Conservation (phyloP, 2,797 vertebrate genomes). For the Mormyrus proboscirostris region DNA sequence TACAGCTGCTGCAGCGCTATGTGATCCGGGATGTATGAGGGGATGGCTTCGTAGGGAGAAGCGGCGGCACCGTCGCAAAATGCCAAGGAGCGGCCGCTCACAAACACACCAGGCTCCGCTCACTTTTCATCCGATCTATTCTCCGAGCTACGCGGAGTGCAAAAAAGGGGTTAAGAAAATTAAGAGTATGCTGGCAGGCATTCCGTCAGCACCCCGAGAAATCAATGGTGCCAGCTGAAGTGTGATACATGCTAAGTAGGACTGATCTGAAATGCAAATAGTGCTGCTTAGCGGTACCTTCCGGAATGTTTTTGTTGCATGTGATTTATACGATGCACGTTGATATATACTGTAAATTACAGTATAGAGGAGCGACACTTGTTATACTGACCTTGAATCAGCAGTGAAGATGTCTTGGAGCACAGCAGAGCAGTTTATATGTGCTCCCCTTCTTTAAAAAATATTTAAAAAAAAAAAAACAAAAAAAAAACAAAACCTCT, state of each 20-base stretch:
- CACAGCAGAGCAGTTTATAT: conserved; percentile 18
- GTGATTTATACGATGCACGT: conserved; percentile 37
- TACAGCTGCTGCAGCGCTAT: conserved; percentile 20
- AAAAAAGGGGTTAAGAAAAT: neutral
- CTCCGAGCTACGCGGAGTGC: neutral
- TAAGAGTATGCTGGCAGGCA: neutral
- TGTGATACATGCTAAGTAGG: conserved; percentile 48
- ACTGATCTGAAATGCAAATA: conserved; percentile 34
- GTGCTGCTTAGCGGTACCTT: conserved; percentile 15
- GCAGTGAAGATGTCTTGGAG: conserved; percentile 30
- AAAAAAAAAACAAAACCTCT: neutral
- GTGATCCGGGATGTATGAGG: conserved; percentile 34
- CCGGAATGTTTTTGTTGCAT: conserved; percentile 8
- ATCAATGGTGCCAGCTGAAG: conserved; percentile 20
- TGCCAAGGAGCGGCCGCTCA: neutral
- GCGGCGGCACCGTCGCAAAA: neutral
- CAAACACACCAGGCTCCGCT: neutral
- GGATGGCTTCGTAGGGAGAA: neutral
- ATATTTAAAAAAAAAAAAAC: neutral
- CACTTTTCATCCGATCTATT: neutral
- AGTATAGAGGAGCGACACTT: conserved; percentile 44
- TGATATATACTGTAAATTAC: conserved; percentile 38
- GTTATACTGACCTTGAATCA: conserved; percentile 70
- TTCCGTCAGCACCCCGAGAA: neutral
- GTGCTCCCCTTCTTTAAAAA: neutral